Percentiles rank a stretch among this genome's conserved stretches.
These are phyloP conservation scores for Australoheros facetus DNA, from an alignment of 2,797 vertebrate species.

Conservation along the genomic window DNA sequence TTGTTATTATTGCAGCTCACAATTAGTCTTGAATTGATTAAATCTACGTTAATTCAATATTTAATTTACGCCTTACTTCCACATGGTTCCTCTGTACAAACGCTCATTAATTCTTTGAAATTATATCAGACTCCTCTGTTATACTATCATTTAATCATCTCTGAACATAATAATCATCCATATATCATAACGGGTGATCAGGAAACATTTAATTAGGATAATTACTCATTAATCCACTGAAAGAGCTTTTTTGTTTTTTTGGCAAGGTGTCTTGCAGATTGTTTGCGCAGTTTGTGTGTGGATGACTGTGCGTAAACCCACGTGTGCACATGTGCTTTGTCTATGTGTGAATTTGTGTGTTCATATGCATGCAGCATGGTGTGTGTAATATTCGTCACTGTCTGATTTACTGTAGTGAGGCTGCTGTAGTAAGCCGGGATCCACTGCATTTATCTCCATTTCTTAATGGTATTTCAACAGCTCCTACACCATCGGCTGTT, in stretches of 20 bases:
- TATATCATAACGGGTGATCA: conserved; percentile 72
- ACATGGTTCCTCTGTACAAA: conserved; percentile 49
- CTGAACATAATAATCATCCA: conserved; percentile 69
- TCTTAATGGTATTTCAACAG: conserved; percentile 87
- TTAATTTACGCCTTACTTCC: conserved; percentile 67
- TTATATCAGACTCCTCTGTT: conserved; percentile 60
- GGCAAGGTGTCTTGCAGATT: conserved; percentile 55
- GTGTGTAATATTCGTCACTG: conserved; percentile 78
- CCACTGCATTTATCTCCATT: conserved; percentile 85
- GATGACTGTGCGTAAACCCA: conserved; percentile 21
- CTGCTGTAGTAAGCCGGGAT: conserved; percentile 69
- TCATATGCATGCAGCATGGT: conserved; percentile 47
- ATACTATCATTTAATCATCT: conserved; percentile 72
- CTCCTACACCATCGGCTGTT: conserved; percentile 78
- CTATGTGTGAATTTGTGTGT: conserved; percentile 33
- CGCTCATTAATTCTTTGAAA: conserved; percentile 68
- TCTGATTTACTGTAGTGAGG: conserved; percentile 81
- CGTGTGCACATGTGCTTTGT: conserved; percentile 6
- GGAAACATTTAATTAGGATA: conserved; percentile 78
- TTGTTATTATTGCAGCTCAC: conserved; percentile 38
- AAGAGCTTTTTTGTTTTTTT: conserved; percentile 37
- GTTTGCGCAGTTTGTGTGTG: conserved; percentile 47
- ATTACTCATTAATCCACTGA: conserved; percentile 73
- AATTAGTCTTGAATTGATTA: conserved; percentile 61
- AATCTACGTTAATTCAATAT: conserved; percentile 64